Percentiles rank a stretch among this genome's conserved stretches.
Evolutionary conservation across 2,888 invertebrate genomes (phyloP).

Genomic region (Fragum sueziense): DNA sequence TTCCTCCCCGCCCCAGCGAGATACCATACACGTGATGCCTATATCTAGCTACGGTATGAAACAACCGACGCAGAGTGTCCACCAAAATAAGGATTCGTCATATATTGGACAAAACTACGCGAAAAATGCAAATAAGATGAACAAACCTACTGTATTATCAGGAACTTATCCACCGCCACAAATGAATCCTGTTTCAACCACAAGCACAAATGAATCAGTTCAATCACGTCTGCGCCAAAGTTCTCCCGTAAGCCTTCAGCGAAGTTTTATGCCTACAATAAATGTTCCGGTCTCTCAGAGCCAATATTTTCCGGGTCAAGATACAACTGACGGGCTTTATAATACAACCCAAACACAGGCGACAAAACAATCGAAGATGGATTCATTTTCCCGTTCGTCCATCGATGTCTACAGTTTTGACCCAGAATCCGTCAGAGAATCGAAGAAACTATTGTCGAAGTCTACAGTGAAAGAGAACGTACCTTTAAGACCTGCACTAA

Average conservation of each 20-base stretch:
- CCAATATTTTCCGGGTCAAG: background rate
- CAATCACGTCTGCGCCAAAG: background rate
- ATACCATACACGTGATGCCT: background rate
- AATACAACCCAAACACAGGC: background rate
- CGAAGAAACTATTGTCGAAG: background rate
- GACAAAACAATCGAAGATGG: background rate
- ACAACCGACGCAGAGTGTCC: background rate
- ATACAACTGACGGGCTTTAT: background rate
- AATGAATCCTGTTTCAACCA: background rate
- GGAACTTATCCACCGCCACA: background rate
- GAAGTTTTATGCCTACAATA: background rate
- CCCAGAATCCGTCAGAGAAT: slow-evolving; percentile 30
- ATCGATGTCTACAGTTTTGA: slow-evolving; percentile 55
- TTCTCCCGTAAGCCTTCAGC: background rate
- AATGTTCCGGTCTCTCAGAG: background rate
- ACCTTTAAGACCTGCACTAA: too few species aligned
- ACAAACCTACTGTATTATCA: background rate
- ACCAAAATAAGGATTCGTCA: background rate
- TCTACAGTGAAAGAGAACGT: background rate
- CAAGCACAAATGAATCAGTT: background rate
- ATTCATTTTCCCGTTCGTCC: slow-evolving; percentile 31
- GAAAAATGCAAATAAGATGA: background rate
- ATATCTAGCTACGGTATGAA: background rate
- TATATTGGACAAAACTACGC: background rate
- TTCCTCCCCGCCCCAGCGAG: background rate